Evolutionary conservation across 2,888 invertebrate genomes (phyloP).

Genomic region (Platerodrilus igneus): DNA sequence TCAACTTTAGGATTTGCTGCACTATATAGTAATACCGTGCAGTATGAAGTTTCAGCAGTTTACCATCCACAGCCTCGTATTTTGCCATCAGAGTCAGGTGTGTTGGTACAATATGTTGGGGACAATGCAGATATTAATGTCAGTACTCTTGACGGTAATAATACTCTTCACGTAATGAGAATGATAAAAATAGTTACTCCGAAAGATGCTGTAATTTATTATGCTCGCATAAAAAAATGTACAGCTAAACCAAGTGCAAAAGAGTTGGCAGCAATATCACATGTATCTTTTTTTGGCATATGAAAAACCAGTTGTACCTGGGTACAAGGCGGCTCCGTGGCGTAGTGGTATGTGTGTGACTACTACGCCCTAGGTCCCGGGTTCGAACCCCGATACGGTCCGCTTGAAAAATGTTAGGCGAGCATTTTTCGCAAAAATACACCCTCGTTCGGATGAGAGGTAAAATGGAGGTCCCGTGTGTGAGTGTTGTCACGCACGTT

Average conservation of each 20-base stretch:
- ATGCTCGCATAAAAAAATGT: constrained; percentile 17
- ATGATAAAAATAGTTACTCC: constrained; percentile 32
- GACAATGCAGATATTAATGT: constrained; percentile 38
- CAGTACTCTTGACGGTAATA: constrained; percentile 32
- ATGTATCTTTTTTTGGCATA: constrained; percentile 36
- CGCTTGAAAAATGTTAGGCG: no score
- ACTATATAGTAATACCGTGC: constrained; percentile 28
- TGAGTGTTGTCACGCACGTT: no score
- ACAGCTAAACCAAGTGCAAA: constrained; percentile 25
- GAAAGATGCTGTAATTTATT: constrained; percentile 27
- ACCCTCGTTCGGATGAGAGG: no score
- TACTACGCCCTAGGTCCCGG: no score
- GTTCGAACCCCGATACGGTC: no score
- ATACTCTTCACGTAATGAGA: constrained; percentile 35
- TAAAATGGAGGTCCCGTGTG: no score
- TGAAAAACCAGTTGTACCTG: no score
- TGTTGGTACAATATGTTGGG: constrained; percentile 32
- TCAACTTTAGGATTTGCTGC: constrained; percentile 27
- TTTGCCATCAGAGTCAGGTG: constrained; percentile 28
- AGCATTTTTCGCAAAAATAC: no score
- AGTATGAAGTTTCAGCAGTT: constrained; percentile 30
- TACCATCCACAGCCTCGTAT: constrained; percentile 28
- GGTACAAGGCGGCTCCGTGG: no score
- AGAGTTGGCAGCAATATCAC: constrained; percentile 32
- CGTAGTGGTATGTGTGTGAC: no score